Percentiles rank a stretch among this genome's conserved stretches.
Conservation (phyloP, 2,113 vertebrate species). For the Apaloderma vittatum region DNA sequence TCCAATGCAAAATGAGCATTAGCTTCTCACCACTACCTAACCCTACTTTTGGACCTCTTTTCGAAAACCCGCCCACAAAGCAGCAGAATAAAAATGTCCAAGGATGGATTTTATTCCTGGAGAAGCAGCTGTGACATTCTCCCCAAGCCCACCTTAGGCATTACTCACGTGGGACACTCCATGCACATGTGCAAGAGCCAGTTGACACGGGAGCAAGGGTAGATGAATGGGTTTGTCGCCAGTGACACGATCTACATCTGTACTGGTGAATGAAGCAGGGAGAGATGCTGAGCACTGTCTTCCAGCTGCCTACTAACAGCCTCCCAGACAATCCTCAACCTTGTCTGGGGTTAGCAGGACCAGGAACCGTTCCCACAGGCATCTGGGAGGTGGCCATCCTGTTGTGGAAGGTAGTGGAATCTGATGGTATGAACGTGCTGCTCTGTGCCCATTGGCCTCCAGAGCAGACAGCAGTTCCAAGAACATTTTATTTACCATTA, state of each 20-base stretch:
- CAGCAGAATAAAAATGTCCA: background rate
- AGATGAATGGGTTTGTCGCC: background rate
- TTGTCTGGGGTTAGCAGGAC: background rate
- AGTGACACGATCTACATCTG: background rate
- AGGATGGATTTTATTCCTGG: background rate
- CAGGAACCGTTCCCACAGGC: background rate
- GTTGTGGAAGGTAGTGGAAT: background rate
- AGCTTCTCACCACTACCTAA: background rate
- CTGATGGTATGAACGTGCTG: background rate
- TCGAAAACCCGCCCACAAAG: background rate
- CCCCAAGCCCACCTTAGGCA: background rate
- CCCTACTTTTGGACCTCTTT: background rate
- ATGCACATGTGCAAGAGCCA: background rate
- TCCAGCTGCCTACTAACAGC: background rate
- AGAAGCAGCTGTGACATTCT: background rate
- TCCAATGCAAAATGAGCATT: background rate
- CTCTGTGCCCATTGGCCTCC: background rate
- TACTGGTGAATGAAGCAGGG: background rate
- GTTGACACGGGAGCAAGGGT: background rate
- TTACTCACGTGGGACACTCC: background rate
- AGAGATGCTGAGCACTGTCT: background rate
- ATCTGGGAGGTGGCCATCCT: background rate
- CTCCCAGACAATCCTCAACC: background rate
- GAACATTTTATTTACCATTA: background rate
- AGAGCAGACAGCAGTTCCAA: accelerated